Evolutionary conservation across 2,797 vertebrate genomes (phyloP), one percentile per base, ranked within the genome.

Genomic region (Sebastes alutus): DNA sequence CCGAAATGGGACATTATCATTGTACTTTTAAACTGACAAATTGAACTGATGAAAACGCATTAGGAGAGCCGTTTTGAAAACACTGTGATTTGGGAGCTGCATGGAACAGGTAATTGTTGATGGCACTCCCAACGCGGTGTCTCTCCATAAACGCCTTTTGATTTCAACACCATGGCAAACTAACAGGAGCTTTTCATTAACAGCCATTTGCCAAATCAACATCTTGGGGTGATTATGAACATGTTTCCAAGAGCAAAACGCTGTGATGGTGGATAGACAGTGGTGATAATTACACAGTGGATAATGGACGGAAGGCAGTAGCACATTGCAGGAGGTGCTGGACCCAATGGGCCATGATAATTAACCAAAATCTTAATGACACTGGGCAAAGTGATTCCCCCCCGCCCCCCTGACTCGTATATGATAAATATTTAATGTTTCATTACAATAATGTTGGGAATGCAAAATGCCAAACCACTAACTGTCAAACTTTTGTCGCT

Each of bases 361-460:
- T 96, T 95, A 95, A 94, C 90, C 87, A 87, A 90, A 92, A 89
- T 89, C 89, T 92, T 95, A 95, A 95, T 94, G 94, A 95, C 89
- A 91, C 81, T 67, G 84, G 89, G 83, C 75, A 78, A 93, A 94
- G 93, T 88, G 69, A 92, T 89, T 79, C 89, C 89, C 77, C 56
- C 59, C 80, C 89, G 88, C 90, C 89, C 88, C 75, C 77, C 60
- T 60, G 81, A 89, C 89, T 93, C 61, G 13, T 82, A 86, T 87
- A 83, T 78, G 77, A 94, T 93, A 92, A 94, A 95, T 95, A 95
- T 95, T 94, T 87, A 91, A 95, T 93, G 85, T 91, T 95, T 96
- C 89, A 90, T 94, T 92, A 87, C 80, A 92, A 90, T 93, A 92
- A 93, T 90, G 90, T 94, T 88, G 87, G 86, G 73, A 83, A 89